Base-by-base conservation (phyloP, 2,888 invertebrate genomes). In the Macrophya annulata region DNA sequence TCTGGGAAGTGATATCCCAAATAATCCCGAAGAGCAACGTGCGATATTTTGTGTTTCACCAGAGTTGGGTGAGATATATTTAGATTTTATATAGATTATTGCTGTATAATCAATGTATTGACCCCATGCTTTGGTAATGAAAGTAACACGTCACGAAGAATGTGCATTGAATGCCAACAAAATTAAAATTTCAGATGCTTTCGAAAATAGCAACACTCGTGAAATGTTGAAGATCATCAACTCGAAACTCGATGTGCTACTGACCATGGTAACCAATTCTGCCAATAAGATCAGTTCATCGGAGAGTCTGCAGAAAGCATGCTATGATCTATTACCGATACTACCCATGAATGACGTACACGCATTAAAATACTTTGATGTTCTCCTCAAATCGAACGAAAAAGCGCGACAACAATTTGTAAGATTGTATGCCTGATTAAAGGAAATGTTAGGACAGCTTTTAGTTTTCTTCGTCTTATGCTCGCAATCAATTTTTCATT, bases 361-460 rank as follows among this genome's bases (percentile, higher is more conserved):
- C 15, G 62, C n/a, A 62, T 62, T 62, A 17, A 62, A 62, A 62
- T 5, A 9, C 62, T 62, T 62, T 25, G 62, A 62, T 62, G 21
- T 62, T 10, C 62, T 62, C 10, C 25, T 62, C 6, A 62, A 62
- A 10, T 62, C 62, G 9, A 62, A 62, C 21, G 21, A 21, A 17
- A 62, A 62, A 62, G 62, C 62, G 62, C 62, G 62, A n/a, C 62
- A 21, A 62, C 62, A 62, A 62, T 62, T 62, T 25, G 62, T 62
- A 62, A 62, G 62, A 62, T 25, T 62, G n/a, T 62, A 17, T 51
- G 51, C 51, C 10, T 62, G 3, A 62, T 62, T 10, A 25, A 4
- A 17, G 25, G n/a, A 17, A 62, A 62, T 62, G 21, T 25, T 15
- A 62, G 21, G 10, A 21, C 25, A 62, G 2, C n/a, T 62, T 25